These are phyloP conservation scores for Oncorhynchus gorbuscha DNA, from an alignment of 2,113 vertebrate species.

Conservation along the genomic window DNA sequence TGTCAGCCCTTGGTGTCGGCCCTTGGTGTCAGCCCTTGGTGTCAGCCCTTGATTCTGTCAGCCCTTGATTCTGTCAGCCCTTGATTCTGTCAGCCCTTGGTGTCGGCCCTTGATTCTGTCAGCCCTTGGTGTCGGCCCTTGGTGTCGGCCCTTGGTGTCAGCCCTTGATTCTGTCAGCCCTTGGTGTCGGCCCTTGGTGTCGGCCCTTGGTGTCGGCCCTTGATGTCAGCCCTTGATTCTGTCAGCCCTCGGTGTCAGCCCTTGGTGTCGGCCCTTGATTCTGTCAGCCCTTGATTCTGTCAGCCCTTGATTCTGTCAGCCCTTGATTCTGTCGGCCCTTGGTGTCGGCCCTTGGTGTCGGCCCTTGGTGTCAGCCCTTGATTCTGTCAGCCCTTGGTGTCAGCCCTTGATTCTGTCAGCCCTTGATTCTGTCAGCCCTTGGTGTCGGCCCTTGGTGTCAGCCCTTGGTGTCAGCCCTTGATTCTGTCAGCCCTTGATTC, in stretches of 20 bases:
- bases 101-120: neutral
- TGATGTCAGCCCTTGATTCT: neutral
- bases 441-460: neutral
- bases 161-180: constrained; percentile 25
- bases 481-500: too few species aligned
- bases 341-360: constrained; percentile 16
- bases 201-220: constrained; percentile 27
- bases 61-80: constrained; percentile 9
- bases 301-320: too few species aligned
- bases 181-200: constrained; percentile 15
- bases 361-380: neutral
- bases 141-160: constrained; percentile 15
- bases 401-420: too few species aligned
- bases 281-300: too few species aligned
- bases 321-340: too few species aligned
- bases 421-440: constrained; percentile 14
- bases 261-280: constrained; percentile 18
- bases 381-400: constrained; percentile 11
- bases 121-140: constrained; percentile 2
- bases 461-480: constrained; percentile 9
- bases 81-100: too few species aligned
- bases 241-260: too few species aligned
- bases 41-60: neutral
- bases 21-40: too few species aligned
- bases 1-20: too few species aligned